These are phyloP conservation scores for Melanotaenia boesemani DNA, from an alignment of 2,797 vertebrate species.

Conservation along the genomic window DNA sequence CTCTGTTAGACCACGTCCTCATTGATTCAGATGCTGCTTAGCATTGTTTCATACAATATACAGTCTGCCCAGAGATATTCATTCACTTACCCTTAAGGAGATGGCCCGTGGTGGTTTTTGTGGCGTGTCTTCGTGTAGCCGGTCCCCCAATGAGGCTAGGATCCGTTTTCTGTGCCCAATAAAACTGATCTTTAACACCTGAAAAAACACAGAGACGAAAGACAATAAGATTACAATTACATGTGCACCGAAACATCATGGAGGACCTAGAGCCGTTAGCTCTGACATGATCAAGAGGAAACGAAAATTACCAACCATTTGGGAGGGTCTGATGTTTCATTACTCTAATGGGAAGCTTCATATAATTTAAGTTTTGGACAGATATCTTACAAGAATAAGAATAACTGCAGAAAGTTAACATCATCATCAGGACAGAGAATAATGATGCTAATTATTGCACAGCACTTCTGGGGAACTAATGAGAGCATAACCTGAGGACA, in stretches of 20 bases:
- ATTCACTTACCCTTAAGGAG: conserved; percentile 88
- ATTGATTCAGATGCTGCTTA: conserved; percentile 4
- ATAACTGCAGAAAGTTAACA: not conserved
- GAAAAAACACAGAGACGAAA: conserved; percentile 44
- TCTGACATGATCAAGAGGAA: no score
- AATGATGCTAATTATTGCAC: conserved; percentile 13
- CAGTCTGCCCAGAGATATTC: conserved; percentile 12
- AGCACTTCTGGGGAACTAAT: conserved; percentile 37
- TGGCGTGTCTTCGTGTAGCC: conserved; percentile 95
- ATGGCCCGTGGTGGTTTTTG: conserved; percentile 98
- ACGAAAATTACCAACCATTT: not conserved
- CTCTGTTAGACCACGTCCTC: conserved; percentile 1
- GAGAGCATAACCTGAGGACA: conserved; percentile 50
- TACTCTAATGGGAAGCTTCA: no score
- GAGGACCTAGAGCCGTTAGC: no score
- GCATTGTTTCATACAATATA: not conserved
- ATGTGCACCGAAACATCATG: no score
- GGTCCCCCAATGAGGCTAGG: conserved; percentile 94
- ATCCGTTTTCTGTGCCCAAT: conserved; percentile 97
- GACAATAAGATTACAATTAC: not conserved
- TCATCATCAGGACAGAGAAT: conserved; percentile 21
- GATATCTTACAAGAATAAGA: no score
- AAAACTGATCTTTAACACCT: conserved; percentile 97
- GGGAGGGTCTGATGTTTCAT: not conserved
- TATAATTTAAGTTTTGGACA: no score